Conservation (phyloP, 2,113 vertebrate genomes). For the Lonchura striata region DNA sequence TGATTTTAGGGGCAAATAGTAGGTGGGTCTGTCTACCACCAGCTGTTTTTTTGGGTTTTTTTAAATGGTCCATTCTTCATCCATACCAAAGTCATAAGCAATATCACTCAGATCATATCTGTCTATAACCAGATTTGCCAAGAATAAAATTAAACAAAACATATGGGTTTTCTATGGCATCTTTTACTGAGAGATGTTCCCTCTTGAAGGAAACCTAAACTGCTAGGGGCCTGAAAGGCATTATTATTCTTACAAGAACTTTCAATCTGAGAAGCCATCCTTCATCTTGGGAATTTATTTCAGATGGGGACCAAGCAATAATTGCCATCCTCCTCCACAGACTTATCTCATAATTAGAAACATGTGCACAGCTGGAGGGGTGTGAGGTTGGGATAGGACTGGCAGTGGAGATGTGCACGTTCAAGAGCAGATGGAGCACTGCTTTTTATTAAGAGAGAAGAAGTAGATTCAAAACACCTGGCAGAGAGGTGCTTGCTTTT, state of each 20-base stretch:
- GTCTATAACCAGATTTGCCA: neutral
- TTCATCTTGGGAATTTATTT: slow-evolving; percentile 61
- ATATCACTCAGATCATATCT: neutral
- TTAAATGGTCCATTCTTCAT: neutral
- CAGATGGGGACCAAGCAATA: slow-evolving; percentile 31
- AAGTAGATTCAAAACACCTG: slow-evolving; percentile 66
- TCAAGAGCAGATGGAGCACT: slow-evolving; percentile 51
- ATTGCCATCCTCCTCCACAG: neutral
- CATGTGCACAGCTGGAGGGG: slow-evolving; percentile 25
- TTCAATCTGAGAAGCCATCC: slow-evolving; percentile 37
- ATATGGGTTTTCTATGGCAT: neutral
- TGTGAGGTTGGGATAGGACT: neutral
- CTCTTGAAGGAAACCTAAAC: slow-evolving; percentile 17
- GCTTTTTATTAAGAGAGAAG: slow-evolving; percentile 54
- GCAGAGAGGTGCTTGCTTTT: slow-evolving; percentile 20
- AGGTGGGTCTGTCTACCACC: neutral
- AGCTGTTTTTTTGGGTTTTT: neutral
- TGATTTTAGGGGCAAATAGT: neutral
- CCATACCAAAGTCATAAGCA: neutral
- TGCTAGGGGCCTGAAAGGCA: slow-evolving; percentile 21
- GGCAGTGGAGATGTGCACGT: slow-evolving; percentile 9
- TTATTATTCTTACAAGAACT: slow-evolving; percentile 45
- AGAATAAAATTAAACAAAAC: neutral
- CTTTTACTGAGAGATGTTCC: neutral
- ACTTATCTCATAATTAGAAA: slow-evolving; percentile 53